Evolutionary conservation across 2,888 invertebrate species (phyloP).

Genomic region (Apodemia mormo): DNA sequence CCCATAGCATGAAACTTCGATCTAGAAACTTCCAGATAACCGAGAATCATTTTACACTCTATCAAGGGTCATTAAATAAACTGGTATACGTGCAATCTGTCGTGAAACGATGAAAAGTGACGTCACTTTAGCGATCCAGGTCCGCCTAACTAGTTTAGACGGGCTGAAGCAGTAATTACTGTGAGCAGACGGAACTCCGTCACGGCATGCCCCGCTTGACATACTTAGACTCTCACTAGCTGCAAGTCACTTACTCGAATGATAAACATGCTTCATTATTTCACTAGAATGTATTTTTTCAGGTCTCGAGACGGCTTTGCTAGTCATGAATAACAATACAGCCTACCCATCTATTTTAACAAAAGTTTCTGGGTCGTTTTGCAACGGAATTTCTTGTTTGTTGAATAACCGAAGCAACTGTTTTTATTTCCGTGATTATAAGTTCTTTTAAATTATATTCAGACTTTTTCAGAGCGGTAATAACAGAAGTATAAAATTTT

Average conservation of each 20-base stretch:
- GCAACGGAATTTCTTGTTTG: constrained; percentile 59
- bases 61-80: constrained; percentile 23
- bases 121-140: constrained; percentile 34
- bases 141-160: constrained; percentile 66
- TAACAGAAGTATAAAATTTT: not conserved
- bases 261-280: constrained; percentile 49
- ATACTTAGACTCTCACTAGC: constrained; percentile 52
- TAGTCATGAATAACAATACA: constrained; percentile 62
- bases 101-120: constrained; percentile 28
- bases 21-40: not conserved
- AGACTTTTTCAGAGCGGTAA: not conserved
- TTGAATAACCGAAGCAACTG: constrained; percentile 17
- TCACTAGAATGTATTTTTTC: constrained; percentile 46
- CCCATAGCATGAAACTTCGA: not conserved
- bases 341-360: constrained; percentile 50
- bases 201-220: constrained; percentile 47
- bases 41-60: constrained; percentile 1
- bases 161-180: constrained; percentile 71
- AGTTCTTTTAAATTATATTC: not conserved
- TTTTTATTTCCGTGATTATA: constrained; percentile 10
- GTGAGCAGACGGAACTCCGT: constrained; percentile 58
- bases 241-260: constrained; percentile 44
- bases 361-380: constrained; percentile 67
- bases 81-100: constrained; percentile 20
- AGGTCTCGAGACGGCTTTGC: constrained; percentile 53